Conservation (phyloP, 1,140 invertebrate genomes). For the Aphaenogaster ashmeadi region DNA sequence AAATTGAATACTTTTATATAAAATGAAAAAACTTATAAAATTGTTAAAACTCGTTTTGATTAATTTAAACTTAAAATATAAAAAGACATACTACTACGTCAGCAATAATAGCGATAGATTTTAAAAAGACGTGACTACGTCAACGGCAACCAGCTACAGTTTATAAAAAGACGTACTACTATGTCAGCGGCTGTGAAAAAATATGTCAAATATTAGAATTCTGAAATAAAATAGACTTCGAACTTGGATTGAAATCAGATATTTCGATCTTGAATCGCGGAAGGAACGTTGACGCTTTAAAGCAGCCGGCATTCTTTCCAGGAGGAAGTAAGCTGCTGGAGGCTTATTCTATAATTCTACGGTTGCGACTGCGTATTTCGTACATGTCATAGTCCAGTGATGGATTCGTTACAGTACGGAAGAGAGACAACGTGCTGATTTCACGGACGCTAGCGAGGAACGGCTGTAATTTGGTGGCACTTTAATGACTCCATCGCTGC, state of each 20-base stretch:
- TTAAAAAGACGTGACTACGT: too few relatives aligned
- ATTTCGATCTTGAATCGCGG: not conserved
- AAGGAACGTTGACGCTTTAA: not conserved
- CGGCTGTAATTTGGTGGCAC: conserved; percentile 35
- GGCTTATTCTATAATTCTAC: not conserved
- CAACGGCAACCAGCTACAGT: too few relatives aligned
- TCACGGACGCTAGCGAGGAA: conserved; percentile 43
- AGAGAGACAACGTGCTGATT: conserved; percentile 47
- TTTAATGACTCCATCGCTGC: conserved; percentile 43
- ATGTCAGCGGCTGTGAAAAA: too few relatives aligned
- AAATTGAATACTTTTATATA: too few relatives aligned
- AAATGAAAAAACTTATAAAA: too few relatives aligned
- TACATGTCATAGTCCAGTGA: conserved; percentile 19
- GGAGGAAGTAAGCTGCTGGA: not conserved
- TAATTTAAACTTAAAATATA: too few relatives aligned
- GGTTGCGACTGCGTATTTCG: not conserved
- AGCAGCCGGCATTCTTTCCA: not conserved
- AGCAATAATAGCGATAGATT: too few relatives aligned
- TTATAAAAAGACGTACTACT: too few relatives aligned
- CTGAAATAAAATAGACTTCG: not conserved
- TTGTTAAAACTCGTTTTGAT: too few relatives aligned
- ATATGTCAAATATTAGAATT: not conserved
- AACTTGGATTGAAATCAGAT: not conserved
- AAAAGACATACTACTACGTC: too few relatives aligned
- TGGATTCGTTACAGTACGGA: conserved; percentile 28